Base-by-base conservation (phyloP, 2,113 vertebrate genomes). In the Rhagologus leucostigma region DNA sequence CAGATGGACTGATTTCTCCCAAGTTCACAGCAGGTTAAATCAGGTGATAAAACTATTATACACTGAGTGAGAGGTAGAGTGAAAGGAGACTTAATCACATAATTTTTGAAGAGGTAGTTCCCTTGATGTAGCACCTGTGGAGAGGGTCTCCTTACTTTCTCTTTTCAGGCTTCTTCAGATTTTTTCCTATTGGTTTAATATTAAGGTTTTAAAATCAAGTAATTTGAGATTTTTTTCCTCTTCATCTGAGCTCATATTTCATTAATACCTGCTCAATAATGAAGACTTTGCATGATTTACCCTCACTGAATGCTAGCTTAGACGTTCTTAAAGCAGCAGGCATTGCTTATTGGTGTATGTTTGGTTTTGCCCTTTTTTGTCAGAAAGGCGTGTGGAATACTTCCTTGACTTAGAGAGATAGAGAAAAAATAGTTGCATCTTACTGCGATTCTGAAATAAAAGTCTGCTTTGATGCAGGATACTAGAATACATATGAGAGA, bases 401-500 rank as follows among this genome's bases (percentile, higher is more conserved):
- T 95, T 97, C 83, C 86, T 96, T 97, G 70, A 93, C 84, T 97
- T 91, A 92, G 23, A 26, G 60, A 94, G 47, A 84, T 24, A 79
- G 63, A 95, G 91, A 95, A 96, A 96, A 97, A 89, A 71, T 82
- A 92, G 94, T 49, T 91, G 79, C 93, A 88, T 96, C 87, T 94
- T 93, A 91, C 67, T 94, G 64, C 49, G 70, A 84, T 69, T 75
- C 39, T 92, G 81, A 95, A 98, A 95, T 90, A 87, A 96, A 97
- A 97, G 92, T 94, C 96, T 96, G 56, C 93, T 96, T 97, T 97
- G 94, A 97, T 95, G 73, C 60, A 93, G 70, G 82, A 70, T 95
- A 86, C 91, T 88, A 94, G 87, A 97, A 97, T 89, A 92, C 68
- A 84, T 89, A 93, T 41, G 75, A 96, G 53, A 96, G 35, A 85